phyloP scores from a whole-genome alignment of 2,797 vertebrate species.

The Myotis myotis region DNA sequence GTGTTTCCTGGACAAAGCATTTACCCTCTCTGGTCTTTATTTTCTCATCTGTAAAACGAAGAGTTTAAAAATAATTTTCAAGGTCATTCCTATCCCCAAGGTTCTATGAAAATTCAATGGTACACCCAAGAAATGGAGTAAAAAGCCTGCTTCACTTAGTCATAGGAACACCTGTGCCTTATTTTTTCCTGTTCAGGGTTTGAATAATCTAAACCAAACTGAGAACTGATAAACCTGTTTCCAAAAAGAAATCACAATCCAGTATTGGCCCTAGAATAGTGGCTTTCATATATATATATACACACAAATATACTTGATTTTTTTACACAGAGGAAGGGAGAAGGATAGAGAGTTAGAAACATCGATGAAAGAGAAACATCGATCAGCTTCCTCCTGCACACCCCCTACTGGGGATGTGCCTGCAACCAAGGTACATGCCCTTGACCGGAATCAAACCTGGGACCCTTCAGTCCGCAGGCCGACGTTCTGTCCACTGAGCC shows the following conservation, averaged over 20 bases:
- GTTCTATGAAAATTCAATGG: not conserved
- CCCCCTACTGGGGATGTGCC: too few relatives aligned
- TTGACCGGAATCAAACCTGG: too few relatives aligned
- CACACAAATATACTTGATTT: too few relatives aligned
- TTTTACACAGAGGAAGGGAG: too few relatives aligned
- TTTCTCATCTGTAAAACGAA: slow-evolving; percentile 28
- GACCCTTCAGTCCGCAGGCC: too few relatives aligned
- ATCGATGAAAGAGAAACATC: too few relatives aligned
- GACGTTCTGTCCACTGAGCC: too few relatives aligned
- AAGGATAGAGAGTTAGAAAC: too few relatives aligned
- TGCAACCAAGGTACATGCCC: too few relatives aligned
- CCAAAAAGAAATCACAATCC: not conserved
- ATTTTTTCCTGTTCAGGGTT: not conserved
- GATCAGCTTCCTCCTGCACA: too few relatives aligned
- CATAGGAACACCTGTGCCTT: not conserved
- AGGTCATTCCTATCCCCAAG: not conserved
- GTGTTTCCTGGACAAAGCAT: not conserved
- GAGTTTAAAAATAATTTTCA: slow-evolving; percentile 1
- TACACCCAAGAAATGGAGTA: not conserved
- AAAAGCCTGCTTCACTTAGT: not conserved
- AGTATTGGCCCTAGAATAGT: not conserved
- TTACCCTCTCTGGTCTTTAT: not conserved
- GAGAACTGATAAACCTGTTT: not conserved
- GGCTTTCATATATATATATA: not conserved
- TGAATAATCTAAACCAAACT: not conserved